These are phyloP conservation scores for Fukomys damarensis DNA, from an alignment of 2,113 vertebrate genomes.

Conservation along the genomic window DNA sequence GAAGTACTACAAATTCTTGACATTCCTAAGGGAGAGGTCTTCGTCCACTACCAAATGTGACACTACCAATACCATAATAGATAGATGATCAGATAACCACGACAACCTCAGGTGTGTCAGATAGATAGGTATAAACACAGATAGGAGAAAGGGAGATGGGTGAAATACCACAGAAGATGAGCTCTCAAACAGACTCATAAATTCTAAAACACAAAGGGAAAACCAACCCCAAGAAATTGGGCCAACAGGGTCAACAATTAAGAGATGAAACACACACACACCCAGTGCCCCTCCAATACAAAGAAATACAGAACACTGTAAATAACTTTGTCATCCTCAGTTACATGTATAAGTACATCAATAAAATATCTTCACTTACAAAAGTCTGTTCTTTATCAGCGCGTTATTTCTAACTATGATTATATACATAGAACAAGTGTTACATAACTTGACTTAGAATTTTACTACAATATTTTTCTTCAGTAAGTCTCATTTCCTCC, in stretches of 20 bases:
- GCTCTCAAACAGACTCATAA: background rate
- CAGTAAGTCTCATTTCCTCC: background rate
- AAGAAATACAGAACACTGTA: background rate
- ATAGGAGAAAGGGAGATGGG: background rate
- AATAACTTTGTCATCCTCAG: background rate
- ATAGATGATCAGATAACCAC: background rate
- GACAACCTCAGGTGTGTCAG: background rate
- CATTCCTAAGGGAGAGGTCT: background rate
- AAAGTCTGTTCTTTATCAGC: background rate
- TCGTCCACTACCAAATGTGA: background rate
- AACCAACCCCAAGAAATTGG: background rate
- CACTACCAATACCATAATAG: background rate
- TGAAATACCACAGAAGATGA: background rate
- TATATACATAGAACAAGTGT: background rate
- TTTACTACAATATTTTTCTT: background rate
- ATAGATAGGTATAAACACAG: background rate
- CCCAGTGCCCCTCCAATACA: background rate
- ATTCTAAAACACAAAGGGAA: background rate
- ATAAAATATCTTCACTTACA: conserved; percentile 15
- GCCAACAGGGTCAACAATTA: background rate
- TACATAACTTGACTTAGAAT: background rate
- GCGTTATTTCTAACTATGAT: background rate
- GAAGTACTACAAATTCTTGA: background rate
- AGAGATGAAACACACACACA: background rate
- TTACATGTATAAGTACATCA: background rate